Conservation (phyloP, 2,888 invertebrate genomes). For the Synanthedon andrenaeformis region DNA sequence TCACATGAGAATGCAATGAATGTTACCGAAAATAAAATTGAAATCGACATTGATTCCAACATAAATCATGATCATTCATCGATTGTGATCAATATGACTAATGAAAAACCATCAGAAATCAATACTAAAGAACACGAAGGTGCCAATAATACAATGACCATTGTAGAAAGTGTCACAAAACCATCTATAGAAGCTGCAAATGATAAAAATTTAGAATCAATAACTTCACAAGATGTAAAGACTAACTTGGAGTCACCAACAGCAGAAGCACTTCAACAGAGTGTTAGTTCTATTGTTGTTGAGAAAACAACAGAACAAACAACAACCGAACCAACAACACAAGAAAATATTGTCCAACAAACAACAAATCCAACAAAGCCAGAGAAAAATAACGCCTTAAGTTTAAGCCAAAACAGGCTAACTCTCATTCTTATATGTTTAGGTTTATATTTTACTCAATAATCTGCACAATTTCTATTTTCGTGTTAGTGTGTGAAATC, state of each 20-base stretch:
- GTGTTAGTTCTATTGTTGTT: slow-evolving; percentile 20
- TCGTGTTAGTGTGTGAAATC: background rate
- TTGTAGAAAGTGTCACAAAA: background rate
- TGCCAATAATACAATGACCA: background rate
- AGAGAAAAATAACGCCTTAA: slow-evolving; percentile 3
- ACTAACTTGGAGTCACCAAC: slow-evolving; percentile 21
- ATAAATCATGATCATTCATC: background rate
- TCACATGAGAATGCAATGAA: background rate
- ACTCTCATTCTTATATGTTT: slow-evolving; percentile 1
- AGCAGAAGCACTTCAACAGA: slow-evolving; percentile 43
- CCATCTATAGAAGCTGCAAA: background rate
- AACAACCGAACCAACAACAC: background rate
- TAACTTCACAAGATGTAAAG: slow-evolving; percentile 4
- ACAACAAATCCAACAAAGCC: slow-evolving; percentile 1
- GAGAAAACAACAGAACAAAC: slow-evolving; percentile 23
- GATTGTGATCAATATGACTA: background rate
- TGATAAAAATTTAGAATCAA: background rate
- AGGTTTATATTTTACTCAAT: background rate
- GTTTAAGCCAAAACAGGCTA: background rate
- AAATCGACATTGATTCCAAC: background rate
- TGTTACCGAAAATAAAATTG: background rate
- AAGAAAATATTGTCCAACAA: background rate
- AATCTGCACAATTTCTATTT: background rate
- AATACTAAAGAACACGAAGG: background rate
- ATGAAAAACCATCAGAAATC: background rate